A percentile compares a stretch with the other conserved stretches of the same genome.
Conservation (phyloP, 2,888 invertebrate species). For the Monopis laevigella region DNA sequence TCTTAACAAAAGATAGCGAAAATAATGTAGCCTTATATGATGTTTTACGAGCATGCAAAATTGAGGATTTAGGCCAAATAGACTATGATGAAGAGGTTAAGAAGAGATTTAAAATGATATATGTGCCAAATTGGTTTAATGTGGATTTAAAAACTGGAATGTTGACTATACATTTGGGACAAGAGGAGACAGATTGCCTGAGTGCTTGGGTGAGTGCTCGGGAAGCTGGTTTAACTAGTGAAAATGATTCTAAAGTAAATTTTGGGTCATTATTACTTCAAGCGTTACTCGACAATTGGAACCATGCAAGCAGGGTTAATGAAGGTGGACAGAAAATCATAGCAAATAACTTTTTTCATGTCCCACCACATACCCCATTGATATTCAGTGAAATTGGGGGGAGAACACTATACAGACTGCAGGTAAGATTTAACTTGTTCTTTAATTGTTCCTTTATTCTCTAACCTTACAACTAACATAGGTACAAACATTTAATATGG, state of each 20-base stretch:
- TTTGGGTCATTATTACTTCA: slow-evolving; percentile 94
- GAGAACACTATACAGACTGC: slow-evolving; percentile 87
- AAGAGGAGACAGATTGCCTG: slow-evolving; percentile 98
- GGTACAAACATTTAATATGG: too few relatives aligned
- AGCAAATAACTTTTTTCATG: slow-evolving; percentile 84
- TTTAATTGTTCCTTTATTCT: too few relatives aligned
- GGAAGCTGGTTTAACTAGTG: slow-evolving; percentile 88
- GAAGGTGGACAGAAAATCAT: slow-evolving; percentile 78
- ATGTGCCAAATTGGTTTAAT: slow-evolving; percentile 99
- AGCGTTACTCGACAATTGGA: slow-evolving; percentile 96
- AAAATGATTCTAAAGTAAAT: slow-evolving; percentile 90
- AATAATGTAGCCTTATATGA: slow-evolving; percentile 86
- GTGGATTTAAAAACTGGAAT: slow-evolving; percentile 99
- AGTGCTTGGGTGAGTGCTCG: slow-evolving; percentile 98
- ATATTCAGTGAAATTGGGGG: slow-evolving; percentile 98
- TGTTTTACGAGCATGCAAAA: slow-evolving; percentile 87
- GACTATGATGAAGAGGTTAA: slow-evolving; percentile 95
- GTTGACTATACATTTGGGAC: slow-evolving; percentile 95
- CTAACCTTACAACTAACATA: too few relatives aligned
- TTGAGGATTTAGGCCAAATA: slow-evolving; percentile 90
- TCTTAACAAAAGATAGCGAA: slow-evolving; percentile 95
- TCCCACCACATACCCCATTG: slow-evolving; percentile 95
- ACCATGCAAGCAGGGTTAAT: slow-evolving; percentile 72
- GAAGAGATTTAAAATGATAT: slow-evolving; percentile 90
- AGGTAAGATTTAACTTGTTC: too few relatives aligned